Base-by-base conservation (phyloP, 2,113 vertebrate species). In the Tamias sibiricus region DNA sequence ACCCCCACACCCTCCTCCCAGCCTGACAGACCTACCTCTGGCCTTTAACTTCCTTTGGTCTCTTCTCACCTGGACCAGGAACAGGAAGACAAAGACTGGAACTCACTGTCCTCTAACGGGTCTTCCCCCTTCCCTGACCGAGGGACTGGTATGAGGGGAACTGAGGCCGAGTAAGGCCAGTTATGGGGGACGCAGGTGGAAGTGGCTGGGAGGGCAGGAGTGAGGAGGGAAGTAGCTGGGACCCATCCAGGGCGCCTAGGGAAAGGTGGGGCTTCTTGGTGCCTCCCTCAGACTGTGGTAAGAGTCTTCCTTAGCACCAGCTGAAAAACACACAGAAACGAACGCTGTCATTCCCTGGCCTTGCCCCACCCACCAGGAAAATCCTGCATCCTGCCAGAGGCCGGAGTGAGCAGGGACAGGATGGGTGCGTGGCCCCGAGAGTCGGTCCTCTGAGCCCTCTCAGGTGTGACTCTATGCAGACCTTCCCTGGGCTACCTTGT, bases 271-370 rank as follows among this genome's bases (percentile, higher is more conserved):
- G 69, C 40, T 37, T 74, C 26, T 57, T 7, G 40, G 59, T 3
- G 1, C 66, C 77, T 81, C 52, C 66, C n/a, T 1, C 35, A 93
- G 96, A 88, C 95, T 22, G 40, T 32, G 74, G 81, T 19, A 37
- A 76, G 95, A 83, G 74, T 76, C 79, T 68, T 89, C 87, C 80
- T 96, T 76, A 83, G 54, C 2, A 3, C 68, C 26, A n/a, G 35
- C 87, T 93, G 74, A 83, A 97, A 80, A 87, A 89, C 81, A 52
- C 82, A 24, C 66, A 57, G 66, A 74, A 57, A 28, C 44, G 64
- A 71, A 88, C 44, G 30, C 72, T 68, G 64, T 74, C 44, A 93
- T 87, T 68, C 74, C 37, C 83, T 79, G 7, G 54, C 44, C 44
- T 24, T 37, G 90, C 64, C 81, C 71, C 75, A 92, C 96, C 74